A percentile compares a stretch with the other conserved stretches of the same genome.
phyloP scores from a whole-genome alignment of 2,888 invertebrate genomes.

The Rotaria macrura region DNA sequence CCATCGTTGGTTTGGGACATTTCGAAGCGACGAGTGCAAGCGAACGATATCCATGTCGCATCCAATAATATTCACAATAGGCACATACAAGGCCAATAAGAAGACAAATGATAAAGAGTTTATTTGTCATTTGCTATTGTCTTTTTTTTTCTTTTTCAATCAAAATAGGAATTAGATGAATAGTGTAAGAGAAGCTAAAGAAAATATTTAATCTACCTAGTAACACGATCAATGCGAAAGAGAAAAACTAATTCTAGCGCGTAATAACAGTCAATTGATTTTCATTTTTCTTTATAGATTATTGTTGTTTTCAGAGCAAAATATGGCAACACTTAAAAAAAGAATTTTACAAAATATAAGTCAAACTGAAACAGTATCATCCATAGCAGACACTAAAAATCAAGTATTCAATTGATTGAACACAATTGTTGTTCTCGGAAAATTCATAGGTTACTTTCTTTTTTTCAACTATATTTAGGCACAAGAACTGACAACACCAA shows the following conservation, averaged over 20 bases:
- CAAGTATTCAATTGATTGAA: not conserved
- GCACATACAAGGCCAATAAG: not conserved
- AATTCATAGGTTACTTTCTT: too few relatives aligned
- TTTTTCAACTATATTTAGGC: not conserved
- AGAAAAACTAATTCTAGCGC: not conserved
- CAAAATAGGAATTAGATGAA: not conserved
- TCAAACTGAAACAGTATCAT: not conserved
- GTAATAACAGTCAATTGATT: not conserved
- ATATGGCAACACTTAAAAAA: not conserved
- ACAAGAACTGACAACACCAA: not conserved
- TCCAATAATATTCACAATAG: constrained; percentile 18
- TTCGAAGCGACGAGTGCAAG: not conserved
- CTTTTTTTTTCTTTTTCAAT: not conserved
- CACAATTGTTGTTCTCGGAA: not conserved
- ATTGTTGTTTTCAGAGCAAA: not conserved
- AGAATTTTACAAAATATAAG: constrained; percentile 1
- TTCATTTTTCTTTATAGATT: not conserved
- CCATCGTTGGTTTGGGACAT: not conserved
- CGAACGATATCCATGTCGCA: not conserved
- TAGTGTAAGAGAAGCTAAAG: not conserved
- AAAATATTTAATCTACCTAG: not conserved
- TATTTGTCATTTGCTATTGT: not conserved
- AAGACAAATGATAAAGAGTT: constrained; percentile 6
- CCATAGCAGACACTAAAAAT: not conserved
- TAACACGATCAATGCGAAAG: not conserved